Evolutionary conservation across 2,888 invertebrate genomes (phyloP).

Genomic region (Acanthosoma haemorrhoidale): DNA sequence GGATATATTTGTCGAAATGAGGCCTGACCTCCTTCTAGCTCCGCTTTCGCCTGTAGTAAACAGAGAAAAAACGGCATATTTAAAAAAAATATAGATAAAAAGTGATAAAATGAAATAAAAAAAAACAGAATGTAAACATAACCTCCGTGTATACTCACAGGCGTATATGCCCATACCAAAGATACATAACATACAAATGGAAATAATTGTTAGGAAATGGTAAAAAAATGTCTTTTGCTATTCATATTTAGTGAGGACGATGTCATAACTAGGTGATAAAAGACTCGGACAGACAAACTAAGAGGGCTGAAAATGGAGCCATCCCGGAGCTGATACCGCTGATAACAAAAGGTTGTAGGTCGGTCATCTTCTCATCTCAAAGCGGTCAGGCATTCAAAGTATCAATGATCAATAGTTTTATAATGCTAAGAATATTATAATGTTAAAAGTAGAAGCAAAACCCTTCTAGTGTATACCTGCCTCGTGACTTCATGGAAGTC

Average conservation of each 20-base stretch:
- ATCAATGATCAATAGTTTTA: too few species aligned
- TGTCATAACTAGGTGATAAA: neutral
- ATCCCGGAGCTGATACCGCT: neutral
- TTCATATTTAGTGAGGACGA: neutral
- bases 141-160: conserved; percentile 7
- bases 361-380: too few species aligned
- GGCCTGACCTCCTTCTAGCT: conserved; percentile 32
- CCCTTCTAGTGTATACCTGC: too few species aligned
- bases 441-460: too few species aligned
- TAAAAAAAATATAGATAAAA: neutral
- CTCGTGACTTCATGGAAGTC: too few species aligned
- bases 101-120: neutral
- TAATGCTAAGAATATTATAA: too few species aligned
- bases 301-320: neutral
- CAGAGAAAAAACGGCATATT: neutral
- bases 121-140: neutral
- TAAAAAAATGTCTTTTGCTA: neutral
- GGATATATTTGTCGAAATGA: conserved; percentile 33
- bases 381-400: too few species aligned
- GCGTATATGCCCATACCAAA: conserved; percentile 26
- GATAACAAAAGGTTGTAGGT: too few species aligned
- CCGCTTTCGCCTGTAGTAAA: conserved; percentile 31
- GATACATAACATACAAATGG: conserved; percentile 16
- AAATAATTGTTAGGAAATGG: neutral
- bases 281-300: too few species aligned